Percentiles rank a stretch among this genome's conserved stretches.
These are phyloP conservation scores for Protomyctophum bolini DNA, from an alignment of 2,113 vertebrate genomes.

Conservation along the genomic window DNA sequence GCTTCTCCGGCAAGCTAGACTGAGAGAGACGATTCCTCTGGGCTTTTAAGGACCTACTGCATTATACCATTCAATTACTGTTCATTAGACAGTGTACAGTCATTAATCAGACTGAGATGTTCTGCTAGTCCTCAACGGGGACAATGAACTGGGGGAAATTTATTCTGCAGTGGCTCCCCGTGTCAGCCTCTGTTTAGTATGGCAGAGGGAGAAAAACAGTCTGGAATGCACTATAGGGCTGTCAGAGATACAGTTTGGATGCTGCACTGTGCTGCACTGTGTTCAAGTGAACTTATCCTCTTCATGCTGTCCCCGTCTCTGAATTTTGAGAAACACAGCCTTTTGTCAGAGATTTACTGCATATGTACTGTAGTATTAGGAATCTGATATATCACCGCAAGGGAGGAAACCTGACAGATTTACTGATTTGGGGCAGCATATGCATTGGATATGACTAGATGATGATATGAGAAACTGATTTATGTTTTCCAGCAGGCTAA, in stretches of 20 bases:
- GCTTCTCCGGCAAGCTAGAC: constrained; percentile 50
- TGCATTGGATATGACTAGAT: constrained; percentile 78
- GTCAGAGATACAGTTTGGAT: constrained; percentile 23
- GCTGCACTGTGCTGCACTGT: constrained; percentile 30
- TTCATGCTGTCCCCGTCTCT: constrained; percentile 21
- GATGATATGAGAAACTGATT: constrained; percentile 79
- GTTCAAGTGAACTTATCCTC: constrained; percentile 52
- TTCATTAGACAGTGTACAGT: constrained; percentile 77
- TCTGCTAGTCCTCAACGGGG: constrained; percentile 68
- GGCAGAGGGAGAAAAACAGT: constrained; percentile 46
- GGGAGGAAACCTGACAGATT: constrained; percentile 71
- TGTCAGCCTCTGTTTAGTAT: constrained; percentile 39
- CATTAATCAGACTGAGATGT: constrained; percentile 79
- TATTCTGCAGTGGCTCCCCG: constrained; percentile 57
- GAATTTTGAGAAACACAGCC: constrained; percentile 57
- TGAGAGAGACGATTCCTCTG: constrained; percentile 61
- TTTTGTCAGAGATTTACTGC: constrained; percentile 68
- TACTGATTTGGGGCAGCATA: constrained; percentile 72
- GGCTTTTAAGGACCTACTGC: constrained; percentile 71
- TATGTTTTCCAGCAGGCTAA: constrained; percentile 73
- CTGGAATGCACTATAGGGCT: constrained; percentile 40
- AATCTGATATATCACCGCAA: constrained; percentile 71
- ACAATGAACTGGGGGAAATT: constrained; percentile 66
- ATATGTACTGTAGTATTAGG: constrained; percentile 65
- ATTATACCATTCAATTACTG: constrained; percentile 82